These are phyloP conservation scores for Lophotriccus pileatus DNA, from an alignment of 2,797 vertebrate species.

Conservation along the genomic window DNA sequence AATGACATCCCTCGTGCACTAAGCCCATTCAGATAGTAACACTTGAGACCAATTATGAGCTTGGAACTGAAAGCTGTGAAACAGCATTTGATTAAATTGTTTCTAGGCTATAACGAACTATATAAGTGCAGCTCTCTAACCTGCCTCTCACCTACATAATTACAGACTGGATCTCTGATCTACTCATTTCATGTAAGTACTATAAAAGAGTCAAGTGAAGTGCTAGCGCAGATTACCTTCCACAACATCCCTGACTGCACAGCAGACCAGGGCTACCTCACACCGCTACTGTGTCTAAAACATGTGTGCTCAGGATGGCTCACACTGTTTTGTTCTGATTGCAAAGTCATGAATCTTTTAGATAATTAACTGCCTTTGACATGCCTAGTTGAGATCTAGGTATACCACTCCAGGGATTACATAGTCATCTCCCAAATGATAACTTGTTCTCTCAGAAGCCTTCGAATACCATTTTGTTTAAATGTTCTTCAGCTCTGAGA, in stretches of 20 bases:
- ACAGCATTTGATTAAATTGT: not conserved
- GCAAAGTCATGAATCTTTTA: not conserved
- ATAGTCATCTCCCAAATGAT: not conserved
- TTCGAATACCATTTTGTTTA: not conserved
- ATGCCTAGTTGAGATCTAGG: not conserved
- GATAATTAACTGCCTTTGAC: not conserved
- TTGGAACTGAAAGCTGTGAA: slow-evolving; percentile 23
- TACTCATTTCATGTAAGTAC: not conserved
- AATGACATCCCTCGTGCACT: not conserved
- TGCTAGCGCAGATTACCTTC: not conserved
- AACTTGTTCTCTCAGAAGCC: not conserved
- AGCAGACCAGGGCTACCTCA: not conserved
- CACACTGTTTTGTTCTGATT: not conserved
- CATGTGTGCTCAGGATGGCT: not conserved
- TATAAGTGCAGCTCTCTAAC: not conserved
- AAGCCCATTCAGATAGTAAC: not conserved
- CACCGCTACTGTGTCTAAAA: not conserved
- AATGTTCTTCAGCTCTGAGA: not conserved
- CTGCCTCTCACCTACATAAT: not conserved
- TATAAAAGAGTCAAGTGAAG: not conserved
- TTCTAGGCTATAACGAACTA: not conserved
- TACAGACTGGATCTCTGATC: not conserved
- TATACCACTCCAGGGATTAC: not conserved
- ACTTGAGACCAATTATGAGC: slow-evolving; percentile 6
- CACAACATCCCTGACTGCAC: not conserved